phyloP scores from a whole-genome alignment of 2,888 invertebrate species.

The Cheilosia vernalis region DNA sequence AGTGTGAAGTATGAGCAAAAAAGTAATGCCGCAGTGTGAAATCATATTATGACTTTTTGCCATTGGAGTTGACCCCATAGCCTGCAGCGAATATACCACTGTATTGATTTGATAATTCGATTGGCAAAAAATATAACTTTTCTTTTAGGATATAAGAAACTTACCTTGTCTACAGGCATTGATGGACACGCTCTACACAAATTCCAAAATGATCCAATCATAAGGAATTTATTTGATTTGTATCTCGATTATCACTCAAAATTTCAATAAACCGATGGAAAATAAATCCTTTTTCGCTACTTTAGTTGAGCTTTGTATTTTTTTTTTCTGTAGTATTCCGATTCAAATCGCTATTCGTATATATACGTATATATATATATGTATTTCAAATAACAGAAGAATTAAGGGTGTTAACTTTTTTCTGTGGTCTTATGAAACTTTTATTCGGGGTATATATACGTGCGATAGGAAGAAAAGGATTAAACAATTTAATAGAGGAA shows the following conservation, averaged over 20 bases:
- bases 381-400: constrained; percentile 6
- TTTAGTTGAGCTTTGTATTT: neutral
- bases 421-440: constrained; percentile 14
- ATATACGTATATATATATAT: neutral
- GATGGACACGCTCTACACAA: constrained; percentile 98
- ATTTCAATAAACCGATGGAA: constrained; percentile 26
- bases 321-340: neutral
- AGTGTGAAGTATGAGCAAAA: constrained; percentile 9
- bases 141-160: constrained; percentile 71
- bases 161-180: constrained; percentile 98
- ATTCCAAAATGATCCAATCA: constrained; percentile 99
- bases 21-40: constrained; percentile 65
- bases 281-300: constrained; percentile 12
- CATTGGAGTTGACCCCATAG: constrained; percentile 71
- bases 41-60: constrained; percentile 51
- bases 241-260: constrained; percentile 46
- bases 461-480: neutral
- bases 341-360: constrained; percentile 7
- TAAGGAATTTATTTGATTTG: constrained; percentile 84
- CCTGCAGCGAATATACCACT: constrained; percentile 45
- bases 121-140: constrained; percentile 1
- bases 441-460: constrained; percentile 5
- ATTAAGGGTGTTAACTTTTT: constrained; percentile 39
- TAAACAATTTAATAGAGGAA: constrained; percentile 25
- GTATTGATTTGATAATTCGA: neutral